Evolutionary conservation across 2,888 invertebrate genomes (phyloP).

Genomic region (Calephelis perditalis): DNA sequence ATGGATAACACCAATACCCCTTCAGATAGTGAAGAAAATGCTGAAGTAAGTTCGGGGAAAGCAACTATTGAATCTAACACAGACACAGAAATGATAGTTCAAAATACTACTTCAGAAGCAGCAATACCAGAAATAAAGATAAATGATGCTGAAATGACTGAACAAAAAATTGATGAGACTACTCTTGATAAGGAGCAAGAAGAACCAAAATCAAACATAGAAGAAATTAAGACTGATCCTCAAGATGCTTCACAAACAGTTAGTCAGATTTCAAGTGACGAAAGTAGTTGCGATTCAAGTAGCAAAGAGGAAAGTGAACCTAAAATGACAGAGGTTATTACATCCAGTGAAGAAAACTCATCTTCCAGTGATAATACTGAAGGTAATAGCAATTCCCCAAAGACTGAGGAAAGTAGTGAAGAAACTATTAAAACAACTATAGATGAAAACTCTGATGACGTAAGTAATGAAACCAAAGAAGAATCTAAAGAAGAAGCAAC

Average conservation of each 20-base stretch:
- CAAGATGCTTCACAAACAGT: constrained; percentile 28
- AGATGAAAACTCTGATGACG: constrained; percentile 30
- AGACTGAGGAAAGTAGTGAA: constrained; percentile 42
- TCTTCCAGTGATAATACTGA: constrained; percentile 69
- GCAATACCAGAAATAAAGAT: constrained; percentile 66
- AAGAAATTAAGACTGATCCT: constrained; percentile 33
- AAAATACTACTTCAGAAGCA: constrained; percentile 31
- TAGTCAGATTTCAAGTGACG: constrained; percentile 37
- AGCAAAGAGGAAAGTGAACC: constrained; percentile 54
- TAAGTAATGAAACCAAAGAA: constrained; percentile 31
- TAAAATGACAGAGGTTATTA: constrained; percentile 56
- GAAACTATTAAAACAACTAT: constrained; percentile 29
- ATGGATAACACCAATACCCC: constrained; percentile 28
- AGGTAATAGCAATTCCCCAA: constrained; percentile 67
- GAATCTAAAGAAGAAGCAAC: constrained; percentile 31
- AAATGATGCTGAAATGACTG: constrained; percentile 66
- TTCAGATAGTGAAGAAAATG: constrained; percentile 35
- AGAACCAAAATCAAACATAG: constrained; percentile 30
- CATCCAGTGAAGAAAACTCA: constrained; percentile 68
- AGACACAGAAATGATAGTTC: constrained; percentile 50
- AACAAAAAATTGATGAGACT: constrained; percentile 49
- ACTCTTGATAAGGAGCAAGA: not conserved
- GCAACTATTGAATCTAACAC: constrained; percentile 35
- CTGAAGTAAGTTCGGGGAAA: constrained; percentile 33
- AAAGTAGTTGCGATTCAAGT: constrained; percentile 58